phyloP scores from a whole-genome alignment of 1,140 invertebrate genomes.

The Drosophila nigromelanica region DNA sequence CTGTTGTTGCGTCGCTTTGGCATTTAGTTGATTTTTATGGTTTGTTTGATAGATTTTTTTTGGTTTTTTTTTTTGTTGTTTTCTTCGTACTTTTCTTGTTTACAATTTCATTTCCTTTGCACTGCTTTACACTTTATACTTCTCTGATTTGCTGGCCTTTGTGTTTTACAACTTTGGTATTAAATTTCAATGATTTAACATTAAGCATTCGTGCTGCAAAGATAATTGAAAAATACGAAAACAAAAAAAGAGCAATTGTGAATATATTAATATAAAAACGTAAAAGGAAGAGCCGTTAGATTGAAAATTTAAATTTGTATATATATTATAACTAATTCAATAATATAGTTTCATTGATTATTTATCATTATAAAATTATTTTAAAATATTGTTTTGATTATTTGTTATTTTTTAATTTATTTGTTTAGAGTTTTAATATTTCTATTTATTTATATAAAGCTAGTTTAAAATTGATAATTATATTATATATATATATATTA shows the following conservation, averaged over 20 bases:
- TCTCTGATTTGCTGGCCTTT: constrained; percentile 21
- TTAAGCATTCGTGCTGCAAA: constrained; percentile 49
- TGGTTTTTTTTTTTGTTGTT: constrained; percentile 8
- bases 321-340: too few relatives aligned
- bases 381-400: neutral
- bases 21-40: constrained; percentile 54
- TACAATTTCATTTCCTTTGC: constrained; percentile 55
- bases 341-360: too few relatives aligned
- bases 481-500: neutral
- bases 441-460: too few relatives aligned
- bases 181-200: constrained; percentile 55
- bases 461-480: too few relatives aligned
- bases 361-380: neutral
- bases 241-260: constrained; percentile 19
- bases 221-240: constrained; percentile 20
- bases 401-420: constrained; percentile 2
- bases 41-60: constrained; percentile 38
- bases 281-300: neutral
- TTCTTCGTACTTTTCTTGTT: constrained; percentile 17
- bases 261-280: constrained; percentile 10
- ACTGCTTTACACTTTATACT: constrained; percentile 39
- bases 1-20: constrained; percentile 54
- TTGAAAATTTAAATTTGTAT: neutral
- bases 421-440: neutral
- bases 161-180: constrained; percentile 50